Evolutionary conservation across 2,113 vertebrate species (phyloP).

Genomic region (Thalassarche chlororhynchos): DNA sequence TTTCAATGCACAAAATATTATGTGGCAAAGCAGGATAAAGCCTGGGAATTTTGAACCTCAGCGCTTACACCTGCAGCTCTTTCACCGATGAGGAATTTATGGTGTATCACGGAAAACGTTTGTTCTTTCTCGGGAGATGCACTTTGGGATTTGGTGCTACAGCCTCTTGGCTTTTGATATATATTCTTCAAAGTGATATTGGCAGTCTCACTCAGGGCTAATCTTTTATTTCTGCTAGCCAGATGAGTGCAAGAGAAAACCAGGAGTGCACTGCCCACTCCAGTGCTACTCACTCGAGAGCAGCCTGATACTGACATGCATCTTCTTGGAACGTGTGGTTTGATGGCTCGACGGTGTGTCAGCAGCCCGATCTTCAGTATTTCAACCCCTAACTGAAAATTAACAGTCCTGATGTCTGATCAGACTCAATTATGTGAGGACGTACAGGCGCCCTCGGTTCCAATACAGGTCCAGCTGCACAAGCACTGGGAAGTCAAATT

Average conservation of each 20-base stretch:
- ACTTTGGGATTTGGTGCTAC: neutral
- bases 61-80: neutral
- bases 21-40: neutral
- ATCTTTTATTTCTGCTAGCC: neutral
- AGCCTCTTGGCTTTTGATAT: neutral
- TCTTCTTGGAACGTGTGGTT: rapidly evolving
- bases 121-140: neutral
- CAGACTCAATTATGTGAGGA: rapidly evolving
- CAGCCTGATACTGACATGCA: neutral
- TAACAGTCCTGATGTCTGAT: neutral
- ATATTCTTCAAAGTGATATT: neutral
- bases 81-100: neutral
- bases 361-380: neutral
- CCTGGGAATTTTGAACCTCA: neutral
- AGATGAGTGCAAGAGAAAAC: neutral
- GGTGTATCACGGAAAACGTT: neutral
- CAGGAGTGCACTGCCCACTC: neutral
- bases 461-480: neutral
- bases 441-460: rapidly evolving
- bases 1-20: neutral
- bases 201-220: neutral
- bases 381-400: neutral
- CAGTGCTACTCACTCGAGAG: neutral
- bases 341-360: rapidly evolving
- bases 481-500: neutral